Percentiles rank a stretch among this genome's conserved stretches.
Evolutionary conservation across 1,140 invertebrate species (phyloP).

Genomic region (Aphelenchoides besseyi): DNA sequence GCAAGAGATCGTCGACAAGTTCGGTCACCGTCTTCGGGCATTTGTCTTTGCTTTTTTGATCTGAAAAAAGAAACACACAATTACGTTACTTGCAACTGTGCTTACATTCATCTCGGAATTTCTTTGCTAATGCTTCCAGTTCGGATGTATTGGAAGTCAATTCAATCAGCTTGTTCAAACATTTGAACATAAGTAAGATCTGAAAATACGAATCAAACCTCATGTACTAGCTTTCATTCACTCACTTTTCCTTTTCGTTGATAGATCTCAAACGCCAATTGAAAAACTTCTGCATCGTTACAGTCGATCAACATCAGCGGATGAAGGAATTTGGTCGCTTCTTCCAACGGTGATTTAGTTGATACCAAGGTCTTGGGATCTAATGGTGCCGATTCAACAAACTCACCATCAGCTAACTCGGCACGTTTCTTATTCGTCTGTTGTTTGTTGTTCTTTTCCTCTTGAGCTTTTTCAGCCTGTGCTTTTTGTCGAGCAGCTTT

Average conservation of each 20-base stretch:
- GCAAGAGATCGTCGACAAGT: constrained; percentile 10
- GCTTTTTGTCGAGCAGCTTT: constrained; percentile 28
- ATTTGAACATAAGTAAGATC: constrained; percentile 53
- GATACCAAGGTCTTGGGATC: constrained; percentile 49
- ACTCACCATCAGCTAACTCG: constrained; percentile 42
- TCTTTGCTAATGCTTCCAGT: neutral
- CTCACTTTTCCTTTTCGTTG: constrained; percentile 51
- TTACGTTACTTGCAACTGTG: neutral
- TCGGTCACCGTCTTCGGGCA: neutral
- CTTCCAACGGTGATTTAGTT: constrained; percentile 53
- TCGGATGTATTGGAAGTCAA: constrained; percentile 37
- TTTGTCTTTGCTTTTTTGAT: neutral
- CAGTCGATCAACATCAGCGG: constrained; percentile 47
- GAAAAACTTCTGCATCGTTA: constrained; percentile 43
- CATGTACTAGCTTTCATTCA: constrained; percentile 14
- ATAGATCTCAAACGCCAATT: constrained; percentile 54
- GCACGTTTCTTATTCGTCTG: constrained; percentile 46
- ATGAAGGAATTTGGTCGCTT: constrained; percentile 58
- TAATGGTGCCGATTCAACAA: constrained; percentile 39
- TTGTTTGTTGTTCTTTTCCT: constrained; percentile 46
- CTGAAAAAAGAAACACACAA: neutral
- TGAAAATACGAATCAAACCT: constrained; percentile 23
- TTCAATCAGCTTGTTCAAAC: constrained; percentile 39
- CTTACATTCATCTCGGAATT: constrained; percentile 1
- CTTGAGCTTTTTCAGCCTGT: constrained; percentile 40